A percentile compares a stretch with the other conserved stretches of the same genome.
Conservation (phyloP, 1,140 invertebrate genomes). For the Stegodyphus dumicola region DNA sequence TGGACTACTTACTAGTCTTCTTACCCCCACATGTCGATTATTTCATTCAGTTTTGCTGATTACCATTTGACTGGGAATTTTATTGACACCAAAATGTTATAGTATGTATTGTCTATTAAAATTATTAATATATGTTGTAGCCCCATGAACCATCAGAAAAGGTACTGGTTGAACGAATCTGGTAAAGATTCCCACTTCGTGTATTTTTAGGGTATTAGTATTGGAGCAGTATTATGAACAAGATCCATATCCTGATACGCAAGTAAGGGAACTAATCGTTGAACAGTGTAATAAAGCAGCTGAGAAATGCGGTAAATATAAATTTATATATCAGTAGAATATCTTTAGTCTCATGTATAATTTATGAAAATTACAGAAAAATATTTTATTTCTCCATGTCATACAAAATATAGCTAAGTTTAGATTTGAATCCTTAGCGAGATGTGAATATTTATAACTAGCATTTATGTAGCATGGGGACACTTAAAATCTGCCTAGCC, state of each 20-base stretch:
- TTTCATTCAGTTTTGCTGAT: no score
- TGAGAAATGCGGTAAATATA: slow-evolving; percentile 59
- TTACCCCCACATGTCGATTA: no score
- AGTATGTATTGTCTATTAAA: neutral
- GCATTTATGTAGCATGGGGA: no score
- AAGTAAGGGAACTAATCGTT: slow-evolving; percentile 68
- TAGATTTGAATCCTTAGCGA: neutral
- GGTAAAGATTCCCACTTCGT: slow-evolving; percentile 65
- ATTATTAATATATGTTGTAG: slow-evolving; percentile 1
- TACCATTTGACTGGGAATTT: neutral
- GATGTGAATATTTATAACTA: no score
- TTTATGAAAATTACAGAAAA: neutral
- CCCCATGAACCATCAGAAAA: no score
- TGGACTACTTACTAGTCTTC: no score
- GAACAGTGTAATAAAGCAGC: slow-evolving; percentile 67
- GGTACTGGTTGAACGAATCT: no score
- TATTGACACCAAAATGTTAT: neutral
- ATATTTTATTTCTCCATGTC: neutral
- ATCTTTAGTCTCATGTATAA: neutral
- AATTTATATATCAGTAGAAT: neutral
- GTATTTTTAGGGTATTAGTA: no score
- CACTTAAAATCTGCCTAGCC: no score
- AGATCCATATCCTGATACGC: slow-evolving; percentile 68
- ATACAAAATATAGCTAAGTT: neutral
- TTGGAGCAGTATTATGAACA: slow-evolving; percentile 68